Base-by-base conservation (phyloP, 2,113 vertebrate genomes). In the Cephalopholis sonnerati region DNA sequence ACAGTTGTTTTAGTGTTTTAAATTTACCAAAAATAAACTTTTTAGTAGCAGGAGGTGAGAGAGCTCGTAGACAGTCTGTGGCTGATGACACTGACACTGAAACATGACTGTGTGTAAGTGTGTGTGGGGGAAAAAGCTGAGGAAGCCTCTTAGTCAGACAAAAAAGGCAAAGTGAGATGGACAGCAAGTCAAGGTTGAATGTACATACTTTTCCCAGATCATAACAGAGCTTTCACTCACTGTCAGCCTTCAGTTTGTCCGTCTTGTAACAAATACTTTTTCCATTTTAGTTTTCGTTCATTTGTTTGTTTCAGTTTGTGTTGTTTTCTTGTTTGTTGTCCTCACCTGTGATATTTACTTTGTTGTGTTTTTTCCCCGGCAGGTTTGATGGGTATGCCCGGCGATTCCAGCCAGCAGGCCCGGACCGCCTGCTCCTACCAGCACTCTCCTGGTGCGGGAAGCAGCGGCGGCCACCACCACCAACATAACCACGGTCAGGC, bases 371-470 rank as follows among this genome's bases (percentile, higher is more conserved):
- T 61, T 58, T 27, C 15, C 2, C 18, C 63, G 39, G 20, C 90
- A 96, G 96, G 96, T 90, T 87, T 97, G 93, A 96, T 97, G 93
- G 95, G 90, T 44, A 93, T 97, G 89, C 92, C 96, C 24, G 92
- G 93, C 0, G 96, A 97, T 51, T 92, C 96, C 51, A 91, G 93
- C 75, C 96, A 96, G 81, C 96, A 94, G 89, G 79, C 94, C 77
- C 95, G 96, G 77, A 96, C 95, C 63, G 94, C 95, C 13, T 97
- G 96, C 93, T 96, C 96, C 29, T 97, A 96, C 91, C 96, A 97
- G 82, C 96, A 96, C 85, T 96, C 96, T 71, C 95, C 96, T 17
- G 94, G 94, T 72, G 76, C 59, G 0, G 92, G 89, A 51, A 94
- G 88, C 84, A 88, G 93, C 69, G 18, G 75, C 64, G 18, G 92